Percentiles rank a stretch among this genome's conserved stretches.
phyloP scores from a whole-genome alignment of 2,888 invertebrate genomes.

The Tachina lurida region DNA sequence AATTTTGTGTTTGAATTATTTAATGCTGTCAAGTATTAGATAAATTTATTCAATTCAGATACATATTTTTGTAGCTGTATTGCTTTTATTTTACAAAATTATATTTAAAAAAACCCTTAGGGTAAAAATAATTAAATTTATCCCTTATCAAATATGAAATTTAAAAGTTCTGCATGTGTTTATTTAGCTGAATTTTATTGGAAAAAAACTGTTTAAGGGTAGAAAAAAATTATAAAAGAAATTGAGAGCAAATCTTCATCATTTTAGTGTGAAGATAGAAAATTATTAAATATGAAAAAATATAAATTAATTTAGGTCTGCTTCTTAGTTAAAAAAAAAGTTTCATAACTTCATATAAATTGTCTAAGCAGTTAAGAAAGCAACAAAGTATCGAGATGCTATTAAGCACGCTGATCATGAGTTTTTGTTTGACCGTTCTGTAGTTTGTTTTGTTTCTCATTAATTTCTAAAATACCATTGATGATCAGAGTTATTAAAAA shows the following conservation, averaged over 20 bases:
- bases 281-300: too few species aligned
- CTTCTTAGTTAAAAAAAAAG: too few species aligned
- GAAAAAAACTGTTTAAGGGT: conserved; percentile 55
- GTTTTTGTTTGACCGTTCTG: too few species aligned
- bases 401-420: too few species aligned
- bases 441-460: too few species aligned
- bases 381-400: too few species aligned
- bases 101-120: conserved; percentile 56
- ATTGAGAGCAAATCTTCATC: not conserved
- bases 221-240: not conserved
- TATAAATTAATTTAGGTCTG: too few species aligned
- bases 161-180: conserved; percentile 58
- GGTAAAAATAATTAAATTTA: conserved; percentile 39
- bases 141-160: conserved; percentile 14
- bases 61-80: conserved; percentile 2
- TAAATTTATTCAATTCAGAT: not conserved
- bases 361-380: too few species aligned
- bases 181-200: conserved; percentile 27
- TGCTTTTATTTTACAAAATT: not conserved
- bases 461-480: too few species aligned
- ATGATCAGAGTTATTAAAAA: too few species aligned
- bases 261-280: too few species aligned
- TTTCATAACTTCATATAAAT: too few species aligned
- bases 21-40: not conserved
- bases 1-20: not conserved